phyloP scores from a whole-genome alignment of 2,888 invertebrate genomes.

The Leptopterna dolabrata region DNA sequence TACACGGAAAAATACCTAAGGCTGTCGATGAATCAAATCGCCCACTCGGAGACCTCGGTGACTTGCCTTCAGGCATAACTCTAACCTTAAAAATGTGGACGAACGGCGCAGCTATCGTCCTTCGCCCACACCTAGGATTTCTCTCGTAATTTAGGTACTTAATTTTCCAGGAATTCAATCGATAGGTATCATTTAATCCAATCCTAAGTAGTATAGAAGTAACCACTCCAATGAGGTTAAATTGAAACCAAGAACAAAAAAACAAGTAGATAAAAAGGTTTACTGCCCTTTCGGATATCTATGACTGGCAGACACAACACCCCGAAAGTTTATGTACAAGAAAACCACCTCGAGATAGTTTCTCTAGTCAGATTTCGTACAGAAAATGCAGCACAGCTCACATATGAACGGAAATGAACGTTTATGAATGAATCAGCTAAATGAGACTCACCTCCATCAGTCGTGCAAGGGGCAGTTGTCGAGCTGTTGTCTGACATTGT shows the following conservation, averaged over 20 bases:
- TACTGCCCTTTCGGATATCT: neutral
- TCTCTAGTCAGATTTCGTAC: neutral
- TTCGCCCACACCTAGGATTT: neutral
- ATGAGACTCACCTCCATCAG: conserved; percentile 1
- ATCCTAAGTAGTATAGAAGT: too few relatives aligned
- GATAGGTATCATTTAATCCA: too few relatives aligned
- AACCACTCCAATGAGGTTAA: neutral
- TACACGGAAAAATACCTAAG: neutral
- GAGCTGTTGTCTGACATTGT: conserved; percentile 22
- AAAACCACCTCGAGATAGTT: neutral
- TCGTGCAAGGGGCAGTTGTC: neutral
- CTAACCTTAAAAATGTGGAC: neutral
- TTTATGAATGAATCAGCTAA: neutral
- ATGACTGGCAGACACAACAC: neutral
- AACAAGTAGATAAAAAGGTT: neutral
- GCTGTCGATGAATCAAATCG: neutral
- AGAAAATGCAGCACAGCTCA: neutral
- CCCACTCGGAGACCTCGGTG: neutral
- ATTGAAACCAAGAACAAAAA: neutral
- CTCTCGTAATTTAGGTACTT: too few relatives aligned
- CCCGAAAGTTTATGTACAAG: too few relatives aligned
- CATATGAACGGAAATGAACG: neutral
- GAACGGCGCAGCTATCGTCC: neutral
- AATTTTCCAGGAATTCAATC: too few relatives aligned
- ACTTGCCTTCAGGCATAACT: neutral